phyloP scores from a whole-genome alignment of 2,113 vertebrate genomes.

The Indicator indicator region DNA sequence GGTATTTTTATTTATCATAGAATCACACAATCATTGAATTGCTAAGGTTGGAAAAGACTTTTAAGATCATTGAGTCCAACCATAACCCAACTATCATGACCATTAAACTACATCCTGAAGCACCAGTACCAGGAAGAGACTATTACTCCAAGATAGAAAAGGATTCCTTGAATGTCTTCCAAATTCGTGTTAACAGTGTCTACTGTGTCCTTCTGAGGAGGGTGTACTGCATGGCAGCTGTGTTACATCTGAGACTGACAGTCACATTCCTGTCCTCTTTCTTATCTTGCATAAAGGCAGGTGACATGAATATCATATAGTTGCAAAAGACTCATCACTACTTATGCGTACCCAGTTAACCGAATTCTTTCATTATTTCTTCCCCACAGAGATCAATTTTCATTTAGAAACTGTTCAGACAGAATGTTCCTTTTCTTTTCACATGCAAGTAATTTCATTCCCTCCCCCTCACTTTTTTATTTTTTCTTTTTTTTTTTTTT shows the following conservation, averaged over 20 bases:
- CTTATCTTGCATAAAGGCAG: neutral
- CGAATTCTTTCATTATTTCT: neutral
- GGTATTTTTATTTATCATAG: neutral
- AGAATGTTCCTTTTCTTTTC: neutral
- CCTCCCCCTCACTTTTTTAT: neutral
- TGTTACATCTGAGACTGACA: neutral
- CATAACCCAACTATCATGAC: too few relatives aligned
- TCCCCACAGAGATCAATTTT: neutral
- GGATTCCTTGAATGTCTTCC: neutral
- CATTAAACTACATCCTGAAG: too few relatives aligned
- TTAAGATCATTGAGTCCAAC: too few relatives aligned
- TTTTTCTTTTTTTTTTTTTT: fast-evolving
- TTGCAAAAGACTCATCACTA: neutral
- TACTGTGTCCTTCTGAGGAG: neutral
- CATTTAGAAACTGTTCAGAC: neutral
- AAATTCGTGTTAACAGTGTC: neutral
- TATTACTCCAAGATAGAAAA: neutral
- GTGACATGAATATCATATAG: neutral
- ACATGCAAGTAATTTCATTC: neutral
- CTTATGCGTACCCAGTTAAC: neutral
- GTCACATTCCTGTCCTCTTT: neutral
- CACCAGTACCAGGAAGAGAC: neutral
- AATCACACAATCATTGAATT: too few relatives aligned
- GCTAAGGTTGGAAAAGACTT: too few relatives aligned
- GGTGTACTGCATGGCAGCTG: neutral